Base-by-base conservation (phyloP, 2,113 vertebrate genomes). In the Myotis lucifugus region DNA sequence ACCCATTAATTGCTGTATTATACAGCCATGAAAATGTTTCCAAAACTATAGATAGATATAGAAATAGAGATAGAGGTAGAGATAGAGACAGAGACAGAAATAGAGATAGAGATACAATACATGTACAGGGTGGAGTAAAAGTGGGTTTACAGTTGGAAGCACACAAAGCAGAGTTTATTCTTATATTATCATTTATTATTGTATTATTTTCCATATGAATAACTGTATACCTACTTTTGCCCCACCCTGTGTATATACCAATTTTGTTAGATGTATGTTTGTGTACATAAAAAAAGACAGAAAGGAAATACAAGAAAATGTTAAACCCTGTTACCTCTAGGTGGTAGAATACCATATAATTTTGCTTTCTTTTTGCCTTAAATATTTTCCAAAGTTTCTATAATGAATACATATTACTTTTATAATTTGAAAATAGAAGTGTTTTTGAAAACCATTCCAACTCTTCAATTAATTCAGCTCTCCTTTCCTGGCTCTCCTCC, bases 311-410 rank as follows among this genome's bases (percentile, higher is more conserved):
- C 13, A 95, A 54, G 11, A 56, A 79, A 59, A 74, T 59, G 48
- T 46, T 93, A 89, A 72, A 48, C 3, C 14, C 9, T 40, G 1
- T 32, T 42, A 37, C 15, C 48, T 85, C 69, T 50, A 64, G 6
- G 21, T 29, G 21, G 4, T 40, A 90, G 25, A 18, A 64, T 15
- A 90, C 88, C 54, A 23, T 40, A n/a, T 61, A 18, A 67, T 67
- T 64, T 73, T 48, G 85, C 73, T 91, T 85, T 82, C n/a, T 72
- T 85, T 82, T 81, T 10, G 17, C 40, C 74, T 95, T 95, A 77
- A 97, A 74, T 84, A 86, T 86, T 91, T 95, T 93, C 94, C 89
- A 94, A 81, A 40, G 79, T 90, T 90, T 69, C 92, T 73, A 40
- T 84, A 89, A 69, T 37, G 32, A 94, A 86, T 93, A 77, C 25